Base-by-base conservation (phyloP, 2,888 invertebrate genomes). In the Petrophora chlorosata region DNA sequence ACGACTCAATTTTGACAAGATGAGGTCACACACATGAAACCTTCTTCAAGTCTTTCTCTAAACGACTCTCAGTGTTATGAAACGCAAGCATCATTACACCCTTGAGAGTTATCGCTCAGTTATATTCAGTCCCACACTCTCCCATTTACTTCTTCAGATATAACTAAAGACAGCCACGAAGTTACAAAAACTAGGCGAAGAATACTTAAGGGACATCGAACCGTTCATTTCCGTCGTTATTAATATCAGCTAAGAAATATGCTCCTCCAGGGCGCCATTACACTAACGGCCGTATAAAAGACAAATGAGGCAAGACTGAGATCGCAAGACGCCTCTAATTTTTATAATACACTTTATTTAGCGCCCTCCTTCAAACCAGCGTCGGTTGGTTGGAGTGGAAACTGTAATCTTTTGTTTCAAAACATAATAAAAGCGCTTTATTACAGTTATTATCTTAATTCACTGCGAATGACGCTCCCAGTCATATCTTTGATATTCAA, bases 271-370 rank as follows among this genome's bases (percentile, higher is more conserved):
- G 74, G 77, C 64, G 65, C 70, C 74, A 74, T 78, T 77, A 75
- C 70, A 63, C 72, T 73, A 76, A 79, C 67, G 76, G 67, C 71
- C 69, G 72, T 77, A 78, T 74, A 73, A 77, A 76, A 79, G 76
- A 78, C 76, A 77, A 78, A 78, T 79, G 78, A 76, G 69, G 56
- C 65, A 73, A 72, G 70, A 75, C 70, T 63, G 69, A 60, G 69
- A 70, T 69, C 68, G 61, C 62, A 70, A 67, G 71, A 68, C 56
- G 65, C 58, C 67, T 68, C 59, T 65, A 67, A 70, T 75, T 71
- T 69, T 67, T 62, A 63, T 71, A 72, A 70, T 69, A 72, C 46
- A 55, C 65, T 69, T 68, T 64, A 69, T 65, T 61, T 62, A 59
- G 62, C 60, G 56, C 53, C 59, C 59, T 49, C 54, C 61, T 61